Conservation (phyloP, 2,888 invertebrate species). For the Acanthosoma haemorrhoidale region DNA sequence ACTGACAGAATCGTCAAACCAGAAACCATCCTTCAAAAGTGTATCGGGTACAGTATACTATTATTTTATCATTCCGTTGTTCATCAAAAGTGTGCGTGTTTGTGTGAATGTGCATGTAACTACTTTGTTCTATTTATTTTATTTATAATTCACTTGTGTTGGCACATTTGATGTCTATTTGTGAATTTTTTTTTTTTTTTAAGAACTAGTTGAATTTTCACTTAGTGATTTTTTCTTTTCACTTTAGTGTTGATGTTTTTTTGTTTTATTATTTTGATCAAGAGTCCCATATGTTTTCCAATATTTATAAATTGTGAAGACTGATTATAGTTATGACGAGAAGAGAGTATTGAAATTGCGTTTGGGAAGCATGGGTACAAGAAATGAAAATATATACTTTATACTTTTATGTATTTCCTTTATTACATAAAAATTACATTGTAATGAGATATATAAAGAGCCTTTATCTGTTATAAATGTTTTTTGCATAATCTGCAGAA, state of each 20-base stretch:
- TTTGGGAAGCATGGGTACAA: background rate
- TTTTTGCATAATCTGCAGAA: background rate
- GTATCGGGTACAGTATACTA: background rate
- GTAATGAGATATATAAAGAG: background rate
- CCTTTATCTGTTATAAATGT: background rate
- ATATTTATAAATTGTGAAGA: slow-evolving; percentile 10
- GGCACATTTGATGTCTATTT: slow-evolving; percentile 1
- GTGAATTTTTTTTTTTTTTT: background rate
- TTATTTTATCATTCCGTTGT: slow-evolving; percentile 16
- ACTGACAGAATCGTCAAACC: background rate
- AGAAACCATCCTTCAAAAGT: background rate
- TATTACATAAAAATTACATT: background rate
- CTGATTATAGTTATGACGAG: slow-evolving; percentile 12
- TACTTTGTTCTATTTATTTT: background rate
- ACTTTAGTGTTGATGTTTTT: background rate
- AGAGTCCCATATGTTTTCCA: background rate
- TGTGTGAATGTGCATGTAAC: slow-evolving; percentile 4
- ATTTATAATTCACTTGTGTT: slow-evolving; percentile 5
- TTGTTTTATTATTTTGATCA: background rate
- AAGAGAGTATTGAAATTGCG: background rate
- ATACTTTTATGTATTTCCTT: background rate
- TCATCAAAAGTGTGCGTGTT: slow-evolving; percentile 17
- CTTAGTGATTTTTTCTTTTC: background rate
- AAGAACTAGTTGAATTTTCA: background rate
- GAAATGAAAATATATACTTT: background rate